A percentile compares a stretch with the other conserved stretches of the same genome.
Evolutionary conservation across 2,797 vertebrate species (phyloP).

Genomic region (Semaprochilodus insignis): DNA sequence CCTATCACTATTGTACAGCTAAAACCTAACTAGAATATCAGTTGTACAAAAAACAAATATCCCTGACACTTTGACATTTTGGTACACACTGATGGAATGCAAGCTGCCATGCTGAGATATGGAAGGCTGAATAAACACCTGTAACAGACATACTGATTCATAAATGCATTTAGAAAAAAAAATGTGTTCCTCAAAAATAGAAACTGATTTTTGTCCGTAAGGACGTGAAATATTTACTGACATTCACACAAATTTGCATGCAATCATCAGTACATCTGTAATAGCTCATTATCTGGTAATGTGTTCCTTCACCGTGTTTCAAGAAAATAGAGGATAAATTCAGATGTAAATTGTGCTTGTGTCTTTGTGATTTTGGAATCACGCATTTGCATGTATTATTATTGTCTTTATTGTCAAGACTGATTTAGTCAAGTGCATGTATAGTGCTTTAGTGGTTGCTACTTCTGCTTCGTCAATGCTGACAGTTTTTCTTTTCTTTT

Average conservation of each 20-base stretch:
- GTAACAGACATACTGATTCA: conserved; percentile 44
- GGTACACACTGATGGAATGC: conserved; percentile 12
- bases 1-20: background rate
- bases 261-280: conserved; percentile 30
- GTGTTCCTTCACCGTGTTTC: conserved; percentile 17
- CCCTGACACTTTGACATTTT: conserved; percentile 7
- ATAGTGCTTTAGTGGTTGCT: conserved; percentile 3
- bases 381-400: background rate
- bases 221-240: conserved; percentile 31
- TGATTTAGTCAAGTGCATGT: background rate
- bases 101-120: conserved; percentile 37
- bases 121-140: conserved; percentile 14
- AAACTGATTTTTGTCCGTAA: conserved; percentile 16
- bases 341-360: background rate
- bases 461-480: conserved; percentile 7
- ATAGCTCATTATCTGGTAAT: conserved; percentile 36
- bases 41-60: conserved; percentile 7
- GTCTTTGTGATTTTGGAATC: background rate
- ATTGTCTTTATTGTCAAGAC: background rate
- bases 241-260: conserved; percentile 13
- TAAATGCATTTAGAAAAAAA: background rate
- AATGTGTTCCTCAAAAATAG: conserved; percentile 7
- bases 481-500: background rate
- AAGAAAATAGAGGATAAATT: conserved; percentile 6
- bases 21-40: background rate